Base-by-base conservation (phyloP, 1,140 invertebrate genomes). In the Tetramorium alpestre region DNA sequence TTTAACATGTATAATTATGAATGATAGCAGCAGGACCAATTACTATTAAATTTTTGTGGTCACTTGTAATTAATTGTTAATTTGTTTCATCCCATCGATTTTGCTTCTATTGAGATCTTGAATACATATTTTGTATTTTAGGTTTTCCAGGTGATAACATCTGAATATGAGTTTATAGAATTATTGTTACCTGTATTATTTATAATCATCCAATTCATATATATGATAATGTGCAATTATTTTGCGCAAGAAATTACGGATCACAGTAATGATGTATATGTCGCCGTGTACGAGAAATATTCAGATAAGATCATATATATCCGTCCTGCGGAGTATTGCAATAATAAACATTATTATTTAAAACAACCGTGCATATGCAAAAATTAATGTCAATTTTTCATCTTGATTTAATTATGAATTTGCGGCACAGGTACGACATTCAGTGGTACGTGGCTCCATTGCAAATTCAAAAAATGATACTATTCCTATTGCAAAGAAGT, bases 401-500 rank as follows among this genome's bases (percentile, higher is more conserved):
- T 13, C 4, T 60, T 60, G 0, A 6, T 73, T 33, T 11, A 38
- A 73, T 56, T 38, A 38, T 38, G 0, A n/a, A 22, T 54, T 54
- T 10, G 10, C 13, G 13, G 16, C 0, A 28, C 22, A 76, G 73
- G 56, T 76, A 76, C 7, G 28, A 18, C 13, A 7, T 76, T 60
- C 73, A 60, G 6, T 76, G 73, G 73, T 76, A 76, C n/a, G 0
- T 16, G 22, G n/a, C 73, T 25, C 38, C 73, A 1, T 44, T 76
- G 3, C 54, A 44, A 3, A 18, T 56, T 60, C 73, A 76, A 3
- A 76, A 25, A 18, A 44, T 76, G 7, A 60, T 76, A 60, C 1
- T 76, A 1, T 60, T 76, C 22, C 10, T 76, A 0, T 28, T 76
- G 73, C 73, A 58, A 76, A 76, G 54, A 1, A 16, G 38, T 18